A percentile compares a stretch with the other conserved stretches of the same genome.
Conservation (phyloP, 2,113 vertebrate genomes). For the Eptatretus burgeri region DNA sequence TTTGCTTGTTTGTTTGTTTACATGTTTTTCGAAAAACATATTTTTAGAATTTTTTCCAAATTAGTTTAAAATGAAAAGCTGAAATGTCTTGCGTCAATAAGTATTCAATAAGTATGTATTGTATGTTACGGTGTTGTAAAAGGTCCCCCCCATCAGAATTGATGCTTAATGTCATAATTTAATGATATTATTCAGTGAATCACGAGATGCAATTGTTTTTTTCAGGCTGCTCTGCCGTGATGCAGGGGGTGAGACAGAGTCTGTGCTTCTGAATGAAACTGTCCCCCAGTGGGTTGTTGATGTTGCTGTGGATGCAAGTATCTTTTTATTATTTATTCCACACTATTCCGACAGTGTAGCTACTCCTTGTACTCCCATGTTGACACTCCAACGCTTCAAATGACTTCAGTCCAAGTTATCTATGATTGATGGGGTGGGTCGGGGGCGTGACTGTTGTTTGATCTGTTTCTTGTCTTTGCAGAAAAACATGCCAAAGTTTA, state of each 20-base stretch:
- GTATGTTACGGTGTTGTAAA: not conserved
- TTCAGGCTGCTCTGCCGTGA: constrained; percentile 5
- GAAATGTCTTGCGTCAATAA: no score
- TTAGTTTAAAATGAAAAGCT: no score
- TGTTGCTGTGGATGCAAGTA: constrained; percentile 6
- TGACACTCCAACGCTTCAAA: no score
- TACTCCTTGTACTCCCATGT: no score
- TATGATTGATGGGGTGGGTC: no score
- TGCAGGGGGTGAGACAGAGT: constrained; percentile 2
- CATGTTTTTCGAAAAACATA: no score
- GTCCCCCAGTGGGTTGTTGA: constrained; percentile 5
- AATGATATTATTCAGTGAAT: no score
- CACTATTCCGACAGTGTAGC: not conserved
- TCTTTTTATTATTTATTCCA: not conserved
- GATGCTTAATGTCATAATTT: constrained; percentile 38
- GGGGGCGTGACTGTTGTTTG: no score
- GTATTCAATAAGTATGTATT: no score
- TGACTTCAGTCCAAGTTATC: no score
- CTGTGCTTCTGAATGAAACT: constrained; percentile 5
- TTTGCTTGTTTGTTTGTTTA: no score
- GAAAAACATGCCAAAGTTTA: constrained; percentile 5
- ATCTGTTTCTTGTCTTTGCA: not conserved
- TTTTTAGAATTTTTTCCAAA: no score
- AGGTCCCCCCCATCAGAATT: constrained; percentile 19
- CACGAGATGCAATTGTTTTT: not conserved